These are phyloP conservation scores for Pangasius mekongensis DNA, from an alignment of 2,797 vertebrate genomes.

Conservation along the genomic window DNA sequence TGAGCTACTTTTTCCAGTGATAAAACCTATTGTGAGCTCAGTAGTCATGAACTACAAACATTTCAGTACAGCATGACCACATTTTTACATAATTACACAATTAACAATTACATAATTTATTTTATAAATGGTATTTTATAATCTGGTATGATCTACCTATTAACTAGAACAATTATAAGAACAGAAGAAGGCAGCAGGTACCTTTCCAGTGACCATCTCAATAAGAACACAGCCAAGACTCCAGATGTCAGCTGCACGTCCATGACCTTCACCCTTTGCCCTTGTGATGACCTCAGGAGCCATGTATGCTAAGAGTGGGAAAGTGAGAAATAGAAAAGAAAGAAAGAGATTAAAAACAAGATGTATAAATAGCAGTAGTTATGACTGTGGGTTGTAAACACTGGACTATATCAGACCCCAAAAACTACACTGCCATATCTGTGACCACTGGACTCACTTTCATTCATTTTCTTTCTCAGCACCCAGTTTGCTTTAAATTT, in stretches of 20 bases:
- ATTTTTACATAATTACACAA: neutral
- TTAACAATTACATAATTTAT: neutral
- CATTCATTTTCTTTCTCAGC: neutral
- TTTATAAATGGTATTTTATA: neutral
- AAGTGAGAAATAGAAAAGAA: neutral
- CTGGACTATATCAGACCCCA: neutral
- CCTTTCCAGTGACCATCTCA: slow-evolving; percentile 99
- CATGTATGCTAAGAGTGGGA: slow-evolving; percentile 86
- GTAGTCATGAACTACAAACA: neutral
- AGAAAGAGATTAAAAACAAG: neutral
- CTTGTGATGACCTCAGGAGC: slow-evolving; percentile 98
- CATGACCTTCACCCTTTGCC: slow-evolving; percentile 97
- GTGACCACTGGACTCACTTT: neutral
- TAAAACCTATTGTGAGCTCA: neutral
- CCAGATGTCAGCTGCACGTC: slow-evolving; percentile 97
- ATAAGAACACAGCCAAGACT: slow-evolving; percentile 97
- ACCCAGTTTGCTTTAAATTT: neutral
- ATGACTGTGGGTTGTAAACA: neutral
- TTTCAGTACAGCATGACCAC: neutral
- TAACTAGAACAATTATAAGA: neutral
- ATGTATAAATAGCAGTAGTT: neutral
- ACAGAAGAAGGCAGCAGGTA: slow-evolving; percentile 57
- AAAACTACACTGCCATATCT: neutral
- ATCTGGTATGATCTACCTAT: neutral
- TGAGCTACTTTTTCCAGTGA: neutral